Base-by-base conservation (phyloP, 2,888 invertebrate species). In the Anticlea derivata region DNA sequence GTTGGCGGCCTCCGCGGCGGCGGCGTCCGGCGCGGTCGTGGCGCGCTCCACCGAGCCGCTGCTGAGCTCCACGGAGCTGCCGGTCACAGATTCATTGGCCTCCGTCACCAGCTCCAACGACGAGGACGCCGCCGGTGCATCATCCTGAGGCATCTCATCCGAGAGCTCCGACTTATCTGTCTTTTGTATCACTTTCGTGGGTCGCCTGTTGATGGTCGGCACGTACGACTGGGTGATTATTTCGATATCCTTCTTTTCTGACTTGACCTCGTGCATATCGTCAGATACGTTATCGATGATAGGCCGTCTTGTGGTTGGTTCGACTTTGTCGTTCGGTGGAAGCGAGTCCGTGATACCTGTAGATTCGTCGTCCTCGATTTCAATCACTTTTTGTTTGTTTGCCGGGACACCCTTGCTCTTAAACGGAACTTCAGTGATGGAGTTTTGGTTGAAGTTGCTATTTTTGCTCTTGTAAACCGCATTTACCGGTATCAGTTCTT, bases 401-500 rank as follows among this genome's bases (percentile, higher is more conserved):
- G 60, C 55, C 5, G 73, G 45, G 20, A 65, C 60, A 45, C 70
- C 73, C 66, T 86, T 89, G 48, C 55, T 79, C 63, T 89, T 89
- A 0, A 73, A 58, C 3, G 87, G 84, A 26, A 81, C 60, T 61
- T 90, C 89, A 0, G 89, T 89, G 8, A 90, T 89, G 0, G 88
- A 88, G 48, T 90, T 90, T 5, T 82, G 66, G 54, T 89, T 89
- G 63, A 80, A 79, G 43, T 87, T 88, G 43, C 72, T 89, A 50
- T 89, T 88, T 70, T 89, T 89, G 43, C 89, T 89, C 48, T 89
- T 90, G 55, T 90, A 88, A 0, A 84, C 88, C 3, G 80, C 76
- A 40, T 88, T 89, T 0, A 89, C 84, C 7, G 86, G 88, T 40
- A 90, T 83, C 5, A 90, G 62, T 58, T 90, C 89, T 54, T 90